Evolutionary conservation across 1,140 invertebrate species (phyloP).

Genomic region (Drosophila parabipectinata): DNA sequence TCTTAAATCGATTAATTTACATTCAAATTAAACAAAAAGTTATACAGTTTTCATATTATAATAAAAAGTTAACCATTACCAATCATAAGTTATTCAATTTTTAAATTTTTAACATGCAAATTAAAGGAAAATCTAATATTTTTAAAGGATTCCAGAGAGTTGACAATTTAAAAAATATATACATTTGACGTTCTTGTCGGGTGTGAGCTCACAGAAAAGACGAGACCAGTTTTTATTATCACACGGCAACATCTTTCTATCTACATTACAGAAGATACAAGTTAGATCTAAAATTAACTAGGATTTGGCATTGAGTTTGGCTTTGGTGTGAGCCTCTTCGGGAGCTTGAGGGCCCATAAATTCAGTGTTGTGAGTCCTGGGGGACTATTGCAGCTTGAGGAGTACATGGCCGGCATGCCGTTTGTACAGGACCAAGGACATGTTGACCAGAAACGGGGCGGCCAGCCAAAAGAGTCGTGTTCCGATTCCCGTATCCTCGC

Average conservation of each 20-base stretch:
- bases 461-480: constrained; percentile 69
- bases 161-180: neutral
- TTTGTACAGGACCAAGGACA: constrained; percentile 68
- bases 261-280: constrained; percentile 20
- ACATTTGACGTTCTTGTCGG: neutral
- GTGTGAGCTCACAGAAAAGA: constrained; percentile 19
- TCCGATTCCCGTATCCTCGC: constrained; percentile 78
- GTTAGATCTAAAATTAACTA: constrained; percentile 32
- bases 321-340: constrained; percentile 36
- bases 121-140: too few species aligned
- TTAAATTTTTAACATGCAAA: too few species aligned
- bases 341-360: constrained; percentile 11
- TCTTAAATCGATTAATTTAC: too few species aligned
- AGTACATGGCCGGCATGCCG: constrained; percentile 47
- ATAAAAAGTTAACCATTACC: too few species aligned
- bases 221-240: constrained; percentile 31
- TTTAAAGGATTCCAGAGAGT: neutral
- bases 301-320: constrained; percentile 25
- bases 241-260: constrained; percentile 31
- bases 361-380: constrained; percentile 22
- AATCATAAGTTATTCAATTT: too few species aligned
- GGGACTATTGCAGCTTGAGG: constrained; percentile 43
- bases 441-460: constrained; percentile 66
- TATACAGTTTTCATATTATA: too few species aligned
- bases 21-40: too few species aligned